phyloP scores from a whole-genome alignment of 2,797 vertebrate genomes.

The Tolypeutes matacus region DNA sequence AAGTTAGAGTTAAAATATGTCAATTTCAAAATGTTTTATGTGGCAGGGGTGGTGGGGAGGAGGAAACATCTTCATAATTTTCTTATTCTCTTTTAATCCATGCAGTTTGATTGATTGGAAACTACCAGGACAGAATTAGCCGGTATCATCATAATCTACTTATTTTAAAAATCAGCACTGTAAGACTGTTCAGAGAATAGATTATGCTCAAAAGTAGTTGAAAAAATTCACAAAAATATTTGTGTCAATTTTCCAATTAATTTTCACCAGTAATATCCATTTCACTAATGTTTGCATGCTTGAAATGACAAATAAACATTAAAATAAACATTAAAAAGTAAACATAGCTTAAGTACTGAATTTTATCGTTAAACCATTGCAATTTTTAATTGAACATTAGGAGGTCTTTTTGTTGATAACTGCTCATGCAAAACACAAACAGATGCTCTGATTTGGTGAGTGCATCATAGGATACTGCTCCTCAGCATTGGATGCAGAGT shows the following conservation, averaged over 20 bases:
- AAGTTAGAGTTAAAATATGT: background rate
- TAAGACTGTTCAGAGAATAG: background rate
- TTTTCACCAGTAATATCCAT: background rate
- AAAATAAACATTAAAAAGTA: conserved; percentile 22
- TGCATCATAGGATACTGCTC: background rate
- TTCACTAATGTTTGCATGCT: background rate
- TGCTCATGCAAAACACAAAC: background rate
- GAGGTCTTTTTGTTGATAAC: background rate
- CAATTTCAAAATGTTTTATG: conserved; percentile 2
- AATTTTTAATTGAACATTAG: background rate
- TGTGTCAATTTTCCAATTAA: background rate
- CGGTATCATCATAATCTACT: background rate
- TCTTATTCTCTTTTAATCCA: conserved; percentile 16
- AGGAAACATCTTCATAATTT: background rate
- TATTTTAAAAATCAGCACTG: conserved; percentile 11
- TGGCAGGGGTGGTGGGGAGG: background rate
- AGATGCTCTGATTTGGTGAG: background rate
- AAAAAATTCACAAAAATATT: background rate
- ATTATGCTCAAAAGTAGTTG: background rate
- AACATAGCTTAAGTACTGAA: background rate
- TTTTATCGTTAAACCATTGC: conserved; percentile 6
- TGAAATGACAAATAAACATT: too few relatives aligned
- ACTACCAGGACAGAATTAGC: background rate
- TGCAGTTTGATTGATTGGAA: conserved; percentile 25
- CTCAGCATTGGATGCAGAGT: too few relatives aligned